These are phyloP conservation scores for Zosterops japonicus DNA, from an alignment of 2,113 vertebrate species.

Conservation along the genomic window DNA sequence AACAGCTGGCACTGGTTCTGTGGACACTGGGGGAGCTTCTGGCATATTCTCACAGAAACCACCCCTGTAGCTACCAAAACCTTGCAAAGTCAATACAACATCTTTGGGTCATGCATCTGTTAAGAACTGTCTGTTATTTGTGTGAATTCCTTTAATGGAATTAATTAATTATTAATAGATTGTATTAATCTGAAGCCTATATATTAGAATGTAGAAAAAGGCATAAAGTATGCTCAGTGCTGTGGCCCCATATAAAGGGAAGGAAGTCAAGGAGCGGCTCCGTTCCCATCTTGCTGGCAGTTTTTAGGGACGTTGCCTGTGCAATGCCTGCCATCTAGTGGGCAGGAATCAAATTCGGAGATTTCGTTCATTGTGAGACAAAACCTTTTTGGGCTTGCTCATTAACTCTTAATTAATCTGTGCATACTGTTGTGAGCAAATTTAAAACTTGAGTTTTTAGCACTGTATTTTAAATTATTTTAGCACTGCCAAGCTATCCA, in stretches of 20 bases:
- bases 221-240: accelerated
- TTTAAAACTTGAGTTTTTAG: background rate
- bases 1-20: background rate
- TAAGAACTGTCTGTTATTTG: background rate
- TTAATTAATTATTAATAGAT: background rate
- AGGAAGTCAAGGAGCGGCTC: background rate
- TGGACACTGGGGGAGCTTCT: background rate
- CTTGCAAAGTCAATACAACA: background rate
- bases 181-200: background rate
- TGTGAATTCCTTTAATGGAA: background rate
- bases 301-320: accelerated
- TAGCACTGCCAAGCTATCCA: background rate
- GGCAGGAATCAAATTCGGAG: background rate
- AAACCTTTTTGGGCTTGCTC: background rate
- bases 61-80: background rate
- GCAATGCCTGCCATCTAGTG: conserved; percentile 17
- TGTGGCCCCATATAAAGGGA: background rate
- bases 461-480: background rate
- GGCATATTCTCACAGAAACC: background rate
- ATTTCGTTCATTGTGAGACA: background rate
- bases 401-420: background rate
- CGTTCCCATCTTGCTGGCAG: accelerated
- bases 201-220: background rate
- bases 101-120: background rate
- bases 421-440: background rate